A percentile compares a stretch with the other conserved stretches of the same genome.
These are phyloP conservation scores for Oedothorax gibbosus DNA, from an alignment of 1,140 invertebrate species.

Conservation along the genomic window DNA sequence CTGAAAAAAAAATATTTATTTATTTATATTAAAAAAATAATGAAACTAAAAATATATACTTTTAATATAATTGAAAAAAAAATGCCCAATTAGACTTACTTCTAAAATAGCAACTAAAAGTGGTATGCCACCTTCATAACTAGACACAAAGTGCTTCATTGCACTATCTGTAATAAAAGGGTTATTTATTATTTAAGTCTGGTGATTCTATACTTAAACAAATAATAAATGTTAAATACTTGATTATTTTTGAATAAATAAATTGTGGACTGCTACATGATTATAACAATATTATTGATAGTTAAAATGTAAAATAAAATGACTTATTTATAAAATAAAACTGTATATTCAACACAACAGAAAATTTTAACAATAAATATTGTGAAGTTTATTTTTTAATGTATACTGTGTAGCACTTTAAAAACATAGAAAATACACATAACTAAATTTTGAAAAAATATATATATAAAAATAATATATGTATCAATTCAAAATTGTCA, in stretches of 20 bases:
- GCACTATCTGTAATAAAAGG: constrained; percentile 46
- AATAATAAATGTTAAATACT: too few relatives aligned
- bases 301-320: background rate
- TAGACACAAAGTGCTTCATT: constrained; percentile 56
- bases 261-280: too few relatives aligned
- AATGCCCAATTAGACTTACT: constrained; percentile 7
- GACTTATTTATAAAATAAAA: background rate
- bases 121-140: constrained; percentile 46
- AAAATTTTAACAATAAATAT: too few relatives aligned
- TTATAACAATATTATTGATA: background rate
- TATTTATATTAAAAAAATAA: constrained; percentile 3
- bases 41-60: background rate
- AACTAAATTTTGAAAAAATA: too few relatives aligned
- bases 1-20: constrained; percentile 21
- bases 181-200: background rate
- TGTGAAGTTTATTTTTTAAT: too few relatives aligned
- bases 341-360: background rate
- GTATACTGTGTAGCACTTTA: too few relatives aligned
- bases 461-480: too few relatives aligned
- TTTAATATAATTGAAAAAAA: background rate
- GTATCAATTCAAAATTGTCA: too few relatives aligned
- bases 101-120: constrained; percentile 50
- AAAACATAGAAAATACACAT: too few relatives aligned
- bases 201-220: background rate
- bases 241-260: too few relatives aligned